Evolutionary conservation across 2,113 vertebrate genomes (phyloP), one percentile per base, ranked within the genome.

Genomic region (Heptranchias perlo): DNA sequence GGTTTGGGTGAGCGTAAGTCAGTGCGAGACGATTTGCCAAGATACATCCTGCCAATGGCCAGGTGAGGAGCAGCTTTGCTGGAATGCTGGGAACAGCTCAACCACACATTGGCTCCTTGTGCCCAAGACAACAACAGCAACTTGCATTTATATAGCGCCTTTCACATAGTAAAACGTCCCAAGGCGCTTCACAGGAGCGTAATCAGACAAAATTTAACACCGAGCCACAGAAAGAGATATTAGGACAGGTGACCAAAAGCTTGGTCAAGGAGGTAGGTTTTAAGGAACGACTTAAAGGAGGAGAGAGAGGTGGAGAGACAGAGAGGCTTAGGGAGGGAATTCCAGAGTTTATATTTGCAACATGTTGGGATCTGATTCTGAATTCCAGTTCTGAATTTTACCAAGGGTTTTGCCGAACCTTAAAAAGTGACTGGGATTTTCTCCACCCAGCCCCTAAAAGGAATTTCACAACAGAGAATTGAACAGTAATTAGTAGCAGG

Each of bases 401-500:
- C 54, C 10, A 58, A 92, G 52, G 35, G 87, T 14, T 92, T 92
- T n/a, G 4, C 54, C 14, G n/a, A 21, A 31, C 13, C 35, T 61
- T 92, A 61, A 92, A 92, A 92, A 61, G 31, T 1, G 16, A 82
- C 78, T 58, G 1, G 54, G 31, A 31, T 16, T 92, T 92, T 92
- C 5, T 47, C 82, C 44, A 92, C 87, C 52, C 52, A 92, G 31
- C 28, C 87, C 87, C 18, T 61, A 14, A 92, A 35, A 58, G 54
- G 87, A 58, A 61, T 92, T 92, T n/a, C 87, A 61, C 58, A 92
- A 92, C 5, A n/a, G 87, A 61, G 61, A 92, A 92, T 92, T 58
- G 54, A 54, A 54, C 52, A 6, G 28, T 5, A 58, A 92, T 58
- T 82, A 82, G 78, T 82, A 39, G 39, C 39, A 39, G 39, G 7